Conservation (phyloP, 2,797 vertebrate species). For the Darevskia nairensis region DNA sequence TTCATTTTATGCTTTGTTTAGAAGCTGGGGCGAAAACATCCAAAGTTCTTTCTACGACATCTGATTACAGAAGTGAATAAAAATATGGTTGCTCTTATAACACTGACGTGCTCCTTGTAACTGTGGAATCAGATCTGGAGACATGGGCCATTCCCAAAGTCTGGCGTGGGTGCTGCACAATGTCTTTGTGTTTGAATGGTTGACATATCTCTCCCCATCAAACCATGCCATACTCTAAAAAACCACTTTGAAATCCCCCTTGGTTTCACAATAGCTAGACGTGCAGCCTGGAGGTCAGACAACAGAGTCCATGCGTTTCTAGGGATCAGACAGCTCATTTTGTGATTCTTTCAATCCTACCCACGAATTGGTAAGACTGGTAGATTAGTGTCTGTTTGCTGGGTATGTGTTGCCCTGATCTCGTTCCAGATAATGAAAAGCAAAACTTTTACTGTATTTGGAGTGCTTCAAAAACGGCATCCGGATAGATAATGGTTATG, state of each 20-base stretch:
- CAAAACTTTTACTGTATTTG: neutral
- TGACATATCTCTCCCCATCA: neutral
- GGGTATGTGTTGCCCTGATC: neutral
- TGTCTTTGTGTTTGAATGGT: neutral
- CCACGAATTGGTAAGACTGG: neutral
- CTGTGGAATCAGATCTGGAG: neutral
- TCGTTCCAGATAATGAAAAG: constrained; percentile 1
- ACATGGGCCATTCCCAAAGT: neutral
- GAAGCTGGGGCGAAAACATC: neutral
- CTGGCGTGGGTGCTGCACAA: neutral
- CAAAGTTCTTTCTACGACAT: neutral
- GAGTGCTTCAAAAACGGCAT: constrained; percentile 28
- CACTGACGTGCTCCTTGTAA: neutral
- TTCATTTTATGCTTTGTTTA: neutral
- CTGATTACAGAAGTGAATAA: neutral
- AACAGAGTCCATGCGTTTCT: neutral
- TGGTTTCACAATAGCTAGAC: neutral
- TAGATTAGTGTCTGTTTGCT: neutral
- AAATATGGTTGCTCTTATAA: neutral
- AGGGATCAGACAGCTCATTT: neutral
- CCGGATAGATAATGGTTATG: constrained; percentile 23
- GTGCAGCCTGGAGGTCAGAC: neutral
- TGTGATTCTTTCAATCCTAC: neutral
- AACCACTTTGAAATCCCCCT: neutral
- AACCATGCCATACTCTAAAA: neutral